phyloP scores from a whole-genome alignment of 2,888 invertebrate genomes.

The Rhimphoctona megacephalus region DNA sequence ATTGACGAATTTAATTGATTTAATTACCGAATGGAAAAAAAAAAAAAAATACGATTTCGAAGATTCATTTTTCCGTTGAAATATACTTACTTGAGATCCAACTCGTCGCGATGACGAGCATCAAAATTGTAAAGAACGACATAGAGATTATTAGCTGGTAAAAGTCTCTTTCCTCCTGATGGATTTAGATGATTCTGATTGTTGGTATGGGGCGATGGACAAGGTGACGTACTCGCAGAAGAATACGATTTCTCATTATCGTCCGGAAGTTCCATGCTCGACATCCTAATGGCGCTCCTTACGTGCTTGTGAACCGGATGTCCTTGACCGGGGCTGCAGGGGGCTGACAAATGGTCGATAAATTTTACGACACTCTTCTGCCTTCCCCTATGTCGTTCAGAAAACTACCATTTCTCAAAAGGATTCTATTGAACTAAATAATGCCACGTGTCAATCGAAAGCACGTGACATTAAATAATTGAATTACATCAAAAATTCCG shows the following conservation, averaged over 20 bases:
- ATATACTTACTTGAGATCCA: conserved; percentile 92
- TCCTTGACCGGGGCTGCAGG: conserved; percentile 95
- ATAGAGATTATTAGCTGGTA: conserved; percentile 96
- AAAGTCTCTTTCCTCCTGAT: conserved; percentile 81
- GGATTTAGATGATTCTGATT: conserved; percentile 82
- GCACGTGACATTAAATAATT: conserved; percentile 1
- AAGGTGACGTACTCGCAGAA: conserved; percentile 96
- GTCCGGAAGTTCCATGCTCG: conserved; percentile 96
- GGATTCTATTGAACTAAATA: not conserved
- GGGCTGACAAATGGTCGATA: conserved; percentile 84
- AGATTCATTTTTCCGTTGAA: not conserved
- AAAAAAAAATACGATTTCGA: too few species aligned
- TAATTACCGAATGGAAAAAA: too few species aligned
- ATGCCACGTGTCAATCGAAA: not conserved
- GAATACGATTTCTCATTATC: conserved; percentile 96
- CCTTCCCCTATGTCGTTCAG: not conserved
- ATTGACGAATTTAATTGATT: too few species aligned
- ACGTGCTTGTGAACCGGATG: conserved; percentile 87
- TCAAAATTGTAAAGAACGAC: conserved; percentile 98
- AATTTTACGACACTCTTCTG: conserved; percentile 26
- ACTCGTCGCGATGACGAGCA: conserved; percentile 96
- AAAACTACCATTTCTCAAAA: not conserved
- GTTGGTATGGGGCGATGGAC: conserved; percentile 91
- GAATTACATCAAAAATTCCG: not conserved
- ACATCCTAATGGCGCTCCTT: conserved; percentile 94